phyloP scores from a whole-genome alignment of 1,140 invertebrate genomes.

The Gonatopus flavifemur region DNA sequence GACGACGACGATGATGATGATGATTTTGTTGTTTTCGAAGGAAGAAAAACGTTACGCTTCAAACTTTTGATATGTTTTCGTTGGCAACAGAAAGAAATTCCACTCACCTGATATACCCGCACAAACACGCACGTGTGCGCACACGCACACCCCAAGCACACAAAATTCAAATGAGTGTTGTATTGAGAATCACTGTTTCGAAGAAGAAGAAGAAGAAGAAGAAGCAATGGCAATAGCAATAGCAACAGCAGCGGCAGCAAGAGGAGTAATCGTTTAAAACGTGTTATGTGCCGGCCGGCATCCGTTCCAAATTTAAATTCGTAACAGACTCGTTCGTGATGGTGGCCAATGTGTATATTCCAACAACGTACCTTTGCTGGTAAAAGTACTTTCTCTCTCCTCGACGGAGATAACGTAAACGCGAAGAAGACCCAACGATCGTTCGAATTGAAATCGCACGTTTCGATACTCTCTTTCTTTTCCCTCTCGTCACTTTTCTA shows the following conservation, averaged over 20 bases:
- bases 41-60: too few relatives aligned
- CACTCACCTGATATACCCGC: too few relatives aligned
- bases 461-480: too few relatives aligned
- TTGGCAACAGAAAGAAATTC: too few relatives aligned
- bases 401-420: neutral
- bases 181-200: too few relatives aligned
- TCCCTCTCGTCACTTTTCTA: too few relatives aligned
- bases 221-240: neutral
- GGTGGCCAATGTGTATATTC: conserved; percentile 10
- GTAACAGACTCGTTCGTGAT: conserved; percentile 7
- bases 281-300: conserved; percentile 18
- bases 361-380: conserved; percentile 17
- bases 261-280: neutral
- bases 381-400: neutral
- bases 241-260: neutral
- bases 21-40: too few relatives aligned
- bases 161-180: too few relatives aligned
- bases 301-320: conserved; percentile 37
- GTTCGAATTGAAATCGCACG: neutral
- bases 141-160: too few relatives aligned
- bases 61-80: too few relatives aligned
- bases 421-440: neutral
- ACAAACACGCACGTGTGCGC: too few relatives aligned
- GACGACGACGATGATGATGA: too few relatives aligned
- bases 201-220: neutral